Base-by-base conservation (phyloP, 2,888 invertebrate species). In the Nomada goodeniana region DNA sequence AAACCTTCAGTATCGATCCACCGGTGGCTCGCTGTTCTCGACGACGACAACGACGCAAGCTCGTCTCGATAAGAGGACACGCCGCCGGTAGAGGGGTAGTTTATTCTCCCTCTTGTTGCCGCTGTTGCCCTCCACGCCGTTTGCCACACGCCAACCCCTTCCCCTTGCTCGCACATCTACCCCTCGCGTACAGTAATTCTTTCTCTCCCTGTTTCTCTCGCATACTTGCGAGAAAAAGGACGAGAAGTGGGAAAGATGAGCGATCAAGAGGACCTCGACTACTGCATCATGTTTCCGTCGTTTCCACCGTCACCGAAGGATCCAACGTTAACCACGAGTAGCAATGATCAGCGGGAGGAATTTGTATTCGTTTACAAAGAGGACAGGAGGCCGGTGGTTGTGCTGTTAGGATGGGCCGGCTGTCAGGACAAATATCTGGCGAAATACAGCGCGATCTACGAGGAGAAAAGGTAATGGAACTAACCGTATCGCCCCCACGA, bases 321-420 rank as follows among this genome's bases (percentile, higher is more conserved):
- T 36, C 76, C 88, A 26, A 80, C 90, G 53, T 61, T 84, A 68
- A 71, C 76, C 64, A 76, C 80, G 7, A 57, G 23, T 2, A 71
- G 71, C 0, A 85, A 92, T 89, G 88, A 93, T 90, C 86, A 94
- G 91, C 85, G 92, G 72, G 87, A 94, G 65, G 95, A 95, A 88
- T 95, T 95, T 90, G 95, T 95, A 52, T 95, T 95, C 89, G 94
- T 95, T 75, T 95, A 95, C 84, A 95, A 95, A 88, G 95, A 96
- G 85, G 95, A 95, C 60, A 95, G 95, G 91, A 94, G 96, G 87
- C 96, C 97, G 55, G 95, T 97, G 65, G 96, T 97, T 47, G 93
- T 96, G 81, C 94, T 97, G 83, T 95, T 97, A 82, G 97, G 97
- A 52, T 97, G 97, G 97, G 96, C 97, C 68, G 97, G 97, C 55